Percentiles rank a stretch among this genome's conserved stretches.
Conservation (phyloP, 2,113 vertebrate species). For the Megaceryle torquata region DNA sequence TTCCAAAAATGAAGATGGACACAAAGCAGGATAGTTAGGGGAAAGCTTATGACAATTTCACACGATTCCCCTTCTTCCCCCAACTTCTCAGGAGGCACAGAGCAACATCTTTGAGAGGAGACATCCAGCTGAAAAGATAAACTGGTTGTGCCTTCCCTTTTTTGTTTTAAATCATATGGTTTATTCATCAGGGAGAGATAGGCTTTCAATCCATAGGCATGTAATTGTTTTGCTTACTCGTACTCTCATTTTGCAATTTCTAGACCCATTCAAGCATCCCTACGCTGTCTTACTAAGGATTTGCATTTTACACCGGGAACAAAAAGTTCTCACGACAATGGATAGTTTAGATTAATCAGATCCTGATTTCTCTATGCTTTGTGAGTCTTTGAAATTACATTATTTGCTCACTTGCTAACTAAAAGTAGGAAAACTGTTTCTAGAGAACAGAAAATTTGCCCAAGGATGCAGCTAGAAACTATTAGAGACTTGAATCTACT, state of each 20-base stretch:
- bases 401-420: neutral
- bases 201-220: fast-evolving
- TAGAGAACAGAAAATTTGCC: neutral
- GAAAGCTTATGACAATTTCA: neutral
- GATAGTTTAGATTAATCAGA: conserved; percentile 3
- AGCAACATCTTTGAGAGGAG: neutral
- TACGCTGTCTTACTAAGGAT: neutral
- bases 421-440: neutral
- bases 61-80: fast-evolving
- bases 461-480: neutral
- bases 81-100: neutral
- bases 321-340: neutral
- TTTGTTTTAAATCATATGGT: neutral
- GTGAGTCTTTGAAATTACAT: neutral
- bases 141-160: neutral
- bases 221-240: neutral
- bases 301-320: neutral
- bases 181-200: neutral
- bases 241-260: neutral
- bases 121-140: neutral
- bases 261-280: neutral
- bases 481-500: neutral
- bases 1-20: neutral
- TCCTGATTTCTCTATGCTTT: neutral
- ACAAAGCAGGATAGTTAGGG: neutral